Conservation (phyloP, 2,797 vertebrate species). For the Sternarchorhynchus goeldii region DNA sequence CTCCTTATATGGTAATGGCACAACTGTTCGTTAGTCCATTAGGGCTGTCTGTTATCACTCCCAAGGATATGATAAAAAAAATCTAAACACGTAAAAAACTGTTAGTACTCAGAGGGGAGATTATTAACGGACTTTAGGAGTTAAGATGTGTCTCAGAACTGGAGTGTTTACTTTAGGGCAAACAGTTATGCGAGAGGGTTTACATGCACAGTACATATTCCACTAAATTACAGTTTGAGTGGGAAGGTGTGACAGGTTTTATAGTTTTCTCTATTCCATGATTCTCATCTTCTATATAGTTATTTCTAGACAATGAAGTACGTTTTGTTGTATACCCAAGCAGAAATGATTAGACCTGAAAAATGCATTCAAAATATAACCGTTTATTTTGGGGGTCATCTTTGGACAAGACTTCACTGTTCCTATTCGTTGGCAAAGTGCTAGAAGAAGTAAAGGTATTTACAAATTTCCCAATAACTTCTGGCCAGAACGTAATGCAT, state of each 20-base stretch:
- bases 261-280: neutral
- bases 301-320: too few species aligned
- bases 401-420: neutral
- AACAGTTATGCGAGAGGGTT: constrained; percentile 17
- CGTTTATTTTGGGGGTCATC: too few species aligned
- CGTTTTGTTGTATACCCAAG: too few species aligned
- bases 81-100: constrained; percentile 52
- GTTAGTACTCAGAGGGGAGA: constrained; percentile 16
- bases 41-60: constrained; percentile 70
- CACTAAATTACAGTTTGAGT: constrained; percentile 1
- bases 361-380: too few species aligned
- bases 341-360: too few species aligned
- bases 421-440: neutral
- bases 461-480: too few species aligned
- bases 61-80: constrained; percentile 54
- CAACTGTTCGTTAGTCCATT: constrained; percentile 60
- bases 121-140: constrained; percentile 30
- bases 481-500: neutral
- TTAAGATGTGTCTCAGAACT: constrained; percentile 16
- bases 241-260: neutral
- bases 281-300: too few species aligned
- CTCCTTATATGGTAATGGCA: constrained; percentile 83
- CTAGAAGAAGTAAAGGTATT: neutral
- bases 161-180: constrained; percentile 27
- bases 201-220: constrained; percentile 3